Evolutionary conservation across 2,888 invertebrate genomes (phyloP).

Genomic region (Drosophila ezoana): DNA sequence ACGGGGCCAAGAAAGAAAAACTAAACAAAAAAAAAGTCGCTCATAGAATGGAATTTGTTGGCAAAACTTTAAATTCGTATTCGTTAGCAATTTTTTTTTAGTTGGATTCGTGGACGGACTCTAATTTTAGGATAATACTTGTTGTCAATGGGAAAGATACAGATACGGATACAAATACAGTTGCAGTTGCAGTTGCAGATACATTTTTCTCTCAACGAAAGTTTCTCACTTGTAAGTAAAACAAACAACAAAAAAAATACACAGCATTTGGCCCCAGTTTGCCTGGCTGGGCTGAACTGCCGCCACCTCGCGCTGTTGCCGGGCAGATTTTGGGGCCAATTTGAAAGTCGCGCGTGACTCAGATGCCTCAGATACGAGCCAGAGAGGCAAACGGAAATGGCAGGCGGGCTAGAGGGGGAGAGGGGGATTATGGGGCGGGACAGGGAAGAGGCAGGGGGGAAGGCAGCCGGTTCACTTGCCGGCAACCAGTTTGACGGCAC

Average conservation of each 20-base stretch:
- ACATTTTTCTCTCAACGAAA: constrained; percentile 48
- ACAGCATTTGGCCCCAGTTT: constrained; percentile 31
- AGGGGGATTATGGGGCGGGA: background rate
- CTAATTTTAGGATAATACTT: constrained; percentile 44
- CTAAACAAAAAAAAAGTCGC: background rate
- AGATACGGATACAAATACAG: constrained; percentile 1
- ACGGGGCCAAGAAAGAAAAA: constrained; percentile 1
- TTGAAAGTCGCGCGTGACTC: constrained; percentile 74
- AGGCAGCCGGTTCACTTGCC: constrained; percentile 50
- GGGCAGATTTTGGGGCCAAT: constrained; percentile 66
- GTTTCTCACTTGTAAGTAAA: constrained; percentile 40
- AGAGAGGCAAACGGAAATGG: constrained; percentile 26
- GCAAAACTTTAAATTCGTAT: constrained; percentile 34
- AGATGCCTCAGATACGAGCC: constrained; percentile 34
- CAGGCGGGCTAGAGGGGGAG: constrained; percentile 3
- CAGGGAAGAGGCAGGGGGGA: background rate
- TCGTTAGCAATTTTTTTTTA: constrained; percentile 21
- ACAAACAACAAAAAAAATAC: too few species aligned
- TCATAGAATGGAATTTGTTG: constrained; percentile 43
- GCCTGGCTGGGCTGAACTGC: constrained; percentile 35
- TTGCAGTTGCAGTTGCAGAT: constrained; percentile 4
- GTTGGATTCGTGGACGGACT: constrained; percentile 42
- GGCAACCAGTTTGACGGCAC: constrained; percentile 69
- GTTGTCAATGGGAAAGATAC: constrained; percentile 39
- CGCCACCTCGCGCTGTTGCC: constrained; percentile 60